Evolutionary conservation across 2,797 vertebrate species (phyloP).

Genomic region (Sebastolobus alascanus): DNA sequence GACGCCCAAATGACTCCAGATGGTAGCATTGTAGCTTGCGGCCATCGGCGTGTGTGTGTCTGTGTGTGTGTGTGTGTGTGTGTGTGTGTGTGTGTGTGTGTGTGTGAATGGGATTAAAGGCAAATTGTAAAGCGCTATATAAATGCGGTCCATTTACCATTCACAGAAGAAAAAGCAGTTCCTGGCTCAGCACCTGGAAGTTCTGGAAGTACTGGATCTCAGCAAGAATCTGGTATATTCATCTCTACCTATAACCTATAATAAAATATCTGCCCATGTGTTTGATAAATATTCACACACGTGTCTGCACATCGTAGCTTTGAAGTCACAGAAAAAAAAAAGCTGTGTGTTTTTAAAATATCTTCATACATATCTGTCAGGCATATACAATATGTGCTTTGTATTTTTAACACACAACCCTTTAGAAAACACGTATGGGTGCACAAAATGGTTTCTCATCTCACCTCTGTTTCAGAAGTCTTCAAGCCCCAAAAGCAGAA

Average conservation of each 20-base stretch:
- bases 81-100: background rate
- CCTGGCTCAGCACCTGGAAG: background rate
- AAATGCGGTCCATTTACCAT: background rate
- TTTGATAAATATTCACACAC: background rate
- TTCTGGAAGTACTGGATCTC: background rate
- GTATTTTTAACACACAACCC: background rate
- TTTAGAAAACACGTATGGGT: background rate
- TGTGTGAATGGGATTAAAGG: background rate
- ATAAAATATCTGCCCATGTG: background rate
- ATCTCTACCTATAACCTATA: background rate
- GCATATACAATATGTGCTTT: background rate
- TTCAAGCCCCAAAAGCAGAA: background rate
- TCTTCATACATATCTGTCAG: background rate
- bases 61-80: too few species aligned
- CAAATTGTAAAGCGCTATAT: background rate
- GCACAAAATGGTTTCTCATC: background rate
- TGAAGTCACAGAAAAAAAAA: background rate
- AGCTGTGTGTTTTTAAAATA: conserved; percentile 2
- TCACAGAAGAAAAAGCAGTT: conserved; percentile 22
- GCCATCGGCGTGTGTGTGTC: too few species aligned
- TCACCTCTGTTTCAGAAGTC: background rate
- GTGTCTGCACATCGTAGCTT: background rate
- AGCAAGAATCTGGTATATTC: conserved; percentile 20
- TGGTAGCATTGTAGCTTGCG: background rate
- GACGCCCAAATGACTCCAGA: background rate